These are phyloP conservation scores for Ferdinandea cuprea DNA, from an alignment of 2,888 invertebrate species.

Conservation along the genomic window DNA sequence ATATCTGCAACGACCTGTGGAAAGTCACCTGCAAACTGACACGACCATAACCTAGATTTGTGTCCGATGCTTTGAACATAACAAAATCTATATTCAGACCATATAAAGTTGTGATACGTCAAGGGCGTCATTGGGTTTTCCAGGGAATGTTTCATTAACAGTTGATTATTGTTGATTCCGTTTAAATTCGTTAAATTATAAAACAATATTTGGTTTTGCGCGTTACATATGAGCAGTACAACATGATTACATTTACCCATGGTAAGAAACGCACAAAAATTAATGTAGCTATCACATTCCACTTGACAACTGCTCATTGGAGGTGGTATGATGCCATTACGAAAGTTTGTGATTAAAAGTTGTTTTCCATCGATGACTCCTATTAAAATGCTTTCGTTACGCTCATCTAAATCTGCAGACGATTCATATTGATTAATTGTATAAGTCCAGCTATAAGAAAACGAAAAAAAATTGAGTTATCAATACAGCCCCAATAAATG, in stretches of 20 bases:
- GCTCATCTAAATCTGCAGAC: constrained; percentile 76
- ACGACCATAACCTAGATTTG: constrained; percentile 13
- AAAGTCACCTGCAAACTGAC: not conserved
- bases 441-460: constrained; percentile 53
- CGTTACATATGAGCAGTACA: constrained; percentile 80
- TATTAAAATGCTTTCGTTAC: constrained; percentile 84
- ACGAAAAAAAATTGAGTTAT: not conserved
- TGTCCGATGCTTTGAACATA: constrained; percentile 28
- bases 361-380: constrained; percentile 90
- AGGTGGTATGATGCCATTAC: constrained; percentile 90
- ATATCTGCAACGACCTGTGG: not conserved
- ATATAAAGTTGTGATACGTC: constrained; percentile 33
- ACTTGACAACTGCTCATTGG: constrained; percentile 89
- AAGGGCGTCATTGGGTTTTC: constrained; percentile 5
- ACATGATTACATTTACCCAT: constrained; percentile 79
- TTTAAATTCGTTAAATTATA: constrained; percentile 55
- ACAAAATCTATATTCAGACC: not conserved
- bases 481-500: not conserved
- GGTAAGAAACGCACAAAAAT: constrained; percentile 84
- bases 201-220: constrained; percentile 67
- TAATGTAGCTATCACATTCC: constrained; percentile 84
- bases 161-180: not conserved
- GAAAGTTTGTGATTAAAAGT: constrained; percentile 89
- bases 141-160: not conserved
- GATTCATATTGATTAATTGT: constrained; percentile 34